Percentiles rank a stretch among this genome's conserved stretches.
Conservation (phyloP, 2,113 vertebrate genomes). For the Grammomys dolichurus region DNA sequence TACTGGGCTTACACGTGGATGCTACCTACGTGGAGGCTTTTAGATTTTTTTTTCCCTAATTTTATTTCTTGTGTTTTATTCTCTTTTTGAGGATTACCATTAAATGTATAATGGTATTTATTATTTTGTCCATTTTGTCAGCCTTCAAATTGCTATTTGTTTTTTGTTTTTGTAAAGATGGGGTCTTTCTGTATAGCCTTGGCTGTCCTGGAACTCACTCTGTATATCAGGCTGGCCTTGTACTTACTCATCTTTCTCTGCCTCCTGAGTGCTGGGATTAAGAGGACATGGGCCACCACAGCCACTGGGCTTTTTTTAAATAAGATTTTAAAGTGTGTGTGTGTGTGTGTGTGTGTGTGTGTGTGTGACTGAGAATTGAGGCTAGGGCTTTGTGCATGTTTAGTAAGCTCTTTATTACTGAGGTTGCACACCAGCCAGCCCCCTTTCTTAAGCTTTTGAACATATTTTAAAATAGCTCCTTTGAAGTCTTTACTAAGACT, state of each 20-base stretch:
- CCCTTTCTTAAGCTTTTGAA: constrained; percentile 4
- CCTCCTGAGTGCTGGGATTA: not conserved
- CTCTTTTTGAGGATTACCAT: too few species aligned
- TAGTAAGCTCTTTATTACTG: not conserved
- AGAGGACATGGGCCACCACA: not conserved
- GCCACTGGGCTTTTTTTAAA: not conserved
- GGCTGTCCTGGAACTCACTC: not conserved
- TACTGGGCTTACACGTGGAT: not conserved
- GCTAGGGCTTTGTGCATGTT: not conserved
- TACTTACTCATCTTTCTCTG: not conserved
- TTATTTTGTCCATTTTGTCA: not conserved
- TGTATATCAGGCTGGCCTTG: not conserved
- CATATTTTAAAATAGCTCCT: constrained; percentile 37
- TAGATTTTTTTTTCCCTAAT: not conserved
- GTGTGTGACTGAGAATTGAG: not conserved
- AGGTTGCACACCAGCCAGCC: not conserved
- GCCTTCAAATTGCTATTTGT: not conserved
- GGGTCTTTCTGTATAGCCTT: not conserved
- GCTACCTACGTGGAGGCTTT: too few species aligned
- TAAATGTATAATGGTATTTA: not conserved
- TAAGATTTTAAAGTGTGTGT: not conserved
- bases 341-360: not conserved
- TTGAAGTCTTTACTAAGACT: constrained; percentile 23
- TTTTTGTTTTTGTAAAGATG: not conserved
- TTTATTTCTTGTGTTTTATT: not conserved